Evolutionary conservation across 2,797 vertebrate genomes (phyloP).

Genomic region (Poeciliopsis paucimaculata): DNA sequence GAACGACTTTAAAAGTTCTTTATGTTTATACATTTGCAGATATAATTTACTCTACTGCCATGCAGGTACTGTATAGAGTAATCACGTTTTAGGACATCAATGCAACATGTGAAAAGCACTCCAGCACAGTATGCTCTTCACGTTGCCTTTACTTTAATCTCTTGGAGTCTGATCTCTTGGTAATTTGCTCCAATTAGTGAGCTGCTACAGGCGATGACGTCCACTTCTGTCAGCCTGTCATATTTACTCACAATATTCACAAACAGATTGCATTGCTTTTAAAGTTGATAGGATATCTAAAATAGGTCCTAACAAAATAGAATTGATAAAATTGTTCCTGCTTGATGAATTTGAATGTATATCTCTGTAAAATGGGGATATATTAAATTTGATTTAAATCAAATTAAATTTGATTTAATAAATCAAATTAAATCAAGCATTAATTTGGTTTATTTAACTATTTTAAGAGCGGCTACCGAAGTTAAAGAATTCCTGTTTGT

Average conservation of each 20-base stretch:
- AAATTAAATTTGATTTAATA: too few species aligned
- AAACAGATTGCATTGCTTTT: background rate
- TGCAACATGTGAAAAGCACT: background rate
- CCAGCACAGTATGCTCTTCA: slow-evolving; percentile 8
- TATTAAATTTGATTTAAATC: too few species aligned
- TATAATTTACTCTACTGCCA: background rate
- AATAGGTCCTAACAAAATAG: background rate
- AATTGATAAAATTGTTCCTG: background rate
- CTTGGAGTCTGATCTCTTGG: slow-evolving; percentile 61
- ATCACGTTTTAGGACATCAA: background rate
- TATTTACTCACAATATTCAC: slow-evolving; percentile 33
- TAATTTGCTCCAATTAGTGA: slow-evolving; percentile 72
- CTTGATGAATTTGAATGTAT: background rate
- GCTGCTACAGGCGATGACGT: slow-evolving; percentile 57
- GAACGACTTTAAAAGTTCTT: background rate
- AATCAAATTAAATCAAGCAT: too few species aligned
- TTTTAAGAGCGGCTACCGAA: too few species aligned
- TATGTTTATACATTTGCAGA: background rate
- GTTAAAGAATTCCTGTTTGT: too few species aligned
- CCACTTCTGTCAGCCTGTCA: slow-evolving; percentile 51
- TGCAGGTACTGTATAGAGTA: background rate
- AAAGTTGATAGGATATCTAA: background rate
- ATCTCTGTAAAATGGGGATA: too few species aligned
- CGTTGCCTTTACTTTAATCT: slow-evolving; percentile 68
- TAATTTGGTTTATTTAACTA: too few species aligned